Conservation (phyloP, 2,888 invertebrate species). For the Xylocampa areola region DNA sequence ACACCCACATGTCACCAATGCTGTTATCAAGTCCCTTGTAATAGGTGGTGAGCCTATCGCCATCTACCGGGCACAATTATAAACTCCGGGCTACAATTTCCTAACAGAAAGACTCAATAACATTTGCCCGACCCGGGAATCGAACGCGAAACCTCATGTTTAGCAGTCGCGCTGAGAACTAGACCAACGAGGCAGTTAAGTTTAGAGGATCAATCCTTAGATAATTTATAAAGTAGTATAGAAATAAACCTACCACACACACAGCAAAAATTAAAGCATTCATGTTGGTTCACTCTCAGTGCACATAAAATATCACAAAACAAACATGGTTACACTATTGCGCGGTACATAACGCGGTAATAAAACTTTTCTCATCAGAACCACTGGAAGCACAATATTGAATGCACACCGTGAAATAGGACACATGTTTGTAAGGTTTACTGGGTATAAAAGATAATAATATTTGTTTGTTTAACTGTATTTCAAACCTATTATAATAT, state of each 20-base stretch:
- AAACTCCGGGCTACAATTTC: no score
- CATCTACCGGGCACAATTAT: no score
- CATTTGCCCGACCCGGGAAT: no score
- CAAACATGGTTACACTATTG: constrained; percentile 18
- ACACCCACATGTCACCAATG: no score
- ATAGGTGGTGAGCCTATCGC: no score
- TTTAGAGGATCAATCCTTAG: no score
- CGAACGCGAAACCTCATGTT: no score
- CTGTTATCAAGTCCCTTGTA: no score
- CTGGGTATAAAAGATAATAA: neutral
- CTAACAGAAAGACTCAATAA: no score
- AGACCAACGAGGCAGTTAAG: no score
- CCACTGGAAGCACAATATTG: constrained; percentile 39
- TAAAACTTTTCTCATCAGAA: constrained; percentile 57
- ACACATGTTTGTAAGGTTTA: constrained; percentile 1
- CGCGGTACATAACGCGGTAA: constrained; percentile 26
- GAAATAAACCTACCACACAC: constrained; percentile 27
- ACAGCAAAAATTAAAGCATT: constrained; percentile 29
- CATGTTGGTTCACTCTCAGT: constrained; percentile 40
- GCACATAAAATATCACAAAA: constrained; percentile 19
- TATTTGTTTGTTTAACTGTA: constrained; percentile 3
- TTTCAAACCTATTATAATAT: neutral
- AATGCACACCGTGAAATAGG: constrained; percentile 65
- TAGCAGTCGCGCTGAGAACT: no score
- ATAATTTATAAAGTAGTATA: neutral